Conservation (phyloP, 1,140 invertebrate species). For the Eufriesea mexicana region DNA sequence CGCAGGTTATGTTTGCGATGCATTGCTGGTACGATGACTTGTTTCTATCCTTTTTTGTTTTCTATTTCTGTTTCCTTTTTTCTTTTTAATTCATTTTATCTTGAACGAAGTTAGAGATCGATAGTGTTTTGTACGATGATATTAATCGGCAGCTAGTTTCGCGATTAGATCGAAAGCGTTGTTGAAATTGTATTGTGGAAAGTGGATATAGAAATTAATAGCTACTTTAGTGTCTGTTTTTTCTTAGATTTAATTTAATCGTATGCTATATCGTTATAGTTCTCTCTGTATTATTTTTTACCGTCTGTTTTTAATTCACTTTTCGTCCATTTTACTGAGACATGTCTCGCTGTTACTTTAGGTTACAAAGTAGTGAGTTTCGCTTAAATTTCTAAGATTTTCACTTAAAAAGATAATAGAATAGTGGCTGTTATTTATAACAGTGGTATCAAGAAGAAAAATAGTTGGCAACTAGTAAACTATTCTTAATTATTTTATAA, state of each 20-base stretch:
- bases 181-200: too few species aligned
- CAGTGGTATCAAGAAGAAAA: background rate
- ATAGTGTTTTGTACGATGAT: background rate
- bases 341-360: too few species aligned
- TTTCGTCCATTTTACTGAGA: background rate
- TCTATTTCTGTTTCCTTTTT: background rate
- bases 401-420: background rate
- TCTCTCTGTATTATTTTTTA: background rate
- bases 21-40: background rate
- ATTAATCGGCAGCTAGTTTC: background rate
- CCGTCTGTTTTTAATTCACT: background rate
- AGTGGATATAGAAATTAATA: background rate
- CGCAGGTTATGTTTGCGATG: background rate
- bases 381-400: slow-evolving; percentile 22
- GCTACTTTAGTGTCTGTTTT: background rate
- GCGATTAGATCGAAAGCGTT: background rate
- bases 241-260: background rate
- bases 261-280: background rate
- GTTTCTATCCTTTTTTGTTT: background rate
- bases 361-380: background rate
- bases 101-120: too few species aligned
- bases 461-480: background rate
- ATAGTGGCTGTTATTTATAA: background rate
- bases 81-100: background rate
- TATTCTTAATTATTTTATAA: background rate